Base-by-base conservation (phyloP, 2,113 vertebrate species). In the Leucopsar rothschildi region DNA sequence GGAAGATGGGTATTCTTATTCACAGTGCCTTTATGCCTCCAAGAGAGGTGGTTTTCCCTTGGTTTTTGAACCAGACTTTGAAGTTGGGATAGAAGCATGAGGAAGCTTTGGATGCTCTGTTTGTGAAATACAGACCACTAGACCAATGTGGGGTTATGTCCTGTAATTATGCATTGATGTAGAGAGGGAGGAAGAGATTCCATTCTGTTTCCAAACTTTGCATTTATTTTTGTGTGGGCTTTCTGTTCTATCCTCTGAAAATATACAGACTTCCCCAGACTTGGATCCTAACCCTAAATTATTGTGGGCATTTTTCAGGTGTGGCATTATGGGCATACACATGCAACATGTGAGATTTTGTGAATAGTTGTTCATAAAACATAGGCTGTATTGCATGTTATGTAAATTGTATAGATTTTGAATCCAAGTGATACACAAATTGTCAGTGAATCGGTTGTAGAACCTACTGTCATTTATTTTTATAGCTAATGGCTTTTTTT, bases 401-500 rank as follows among this genome's bases (percentile, higher is more conserved):
- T 95, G 69, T 81, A 86, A 78, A 78, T 66, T 80, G 42, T 83
- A 29, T 56, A 69, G 55, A 72, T 79, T 92, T 95, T 92, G 56
- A 91, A 94, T 75, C 66, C 50, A 85, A 73, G 37, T 10, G 50
- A 82, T 90, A 64, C 75, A 90, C 83, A 93, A 56, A 84, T 94
- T 86, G 87, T 91, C 72, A 82, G 65, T 80, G 76, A 90, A 66
- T 33, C 59, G 53, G 50, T 82, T 95, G 65, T 55, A 91, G 69
- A 95, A 83, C 40, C 70, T 71, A 72, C 68, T 96, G 92, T 86
- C 81, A 90, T 86, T 96, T 97, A 92, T 94, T 97, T 97, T 96
- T 82, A 90, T 63, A 96, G 83, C 71, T 97, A 96, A 96, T 96
- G 79, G 76, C 52, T 94, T 96, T 97, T 97, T 97, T 96, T 95